These are phyloP conservation scores for Sipha maydis DNA, from an alignment of 2,888 invertebrate species.

Conservation along the genomic window DNA sequence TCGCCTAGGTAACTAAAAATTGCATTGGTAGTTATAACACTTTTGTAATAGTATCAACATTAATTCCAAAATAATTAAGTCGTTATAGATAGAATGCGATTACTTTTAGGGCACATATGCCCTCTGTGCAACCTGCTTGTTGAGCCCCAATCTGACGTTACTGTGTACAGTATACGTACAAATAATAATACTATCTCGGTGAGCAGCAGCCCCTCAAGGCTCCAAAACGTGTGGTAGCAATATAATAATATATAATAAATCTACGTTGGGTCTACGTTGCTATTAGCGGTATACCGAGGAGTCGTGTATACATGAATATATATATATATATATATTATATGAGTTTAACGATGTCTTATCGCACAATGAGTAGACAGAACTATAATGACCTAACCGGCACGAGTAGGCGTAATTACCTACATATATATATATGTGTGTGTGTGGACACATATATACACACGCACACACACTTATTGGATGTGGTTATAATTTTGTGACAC, in stretches of 20 bases:
- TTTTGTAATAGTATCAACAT: too few relatives aligned
- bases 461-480: slow-evolving; percentile 5
- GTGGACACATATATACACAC: background rate
- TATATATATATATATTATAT: background rate
- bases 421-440: background rate
- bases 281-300: background rate
- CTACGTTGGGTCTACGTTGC: background rate
- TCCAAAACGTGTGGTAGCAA: background rate
- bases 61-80: too few relatives aligned
- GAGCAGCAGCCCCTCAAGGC: background rate
- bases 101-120: too few relatives aligned
- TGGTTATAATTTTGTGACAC: slow-evolving; percentile 47
- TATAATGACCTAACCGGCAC: slow-evolving; percentile 33
- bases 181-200: too few relatives aligned
- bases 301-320: background rate
- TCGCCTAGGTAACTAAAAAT: too few relatives aligned
- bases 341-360: slow-evolving; percentile 50
- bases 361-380: slow-evolving; percentile 32
- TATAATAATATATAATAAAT: background rate
- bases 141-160: too few relatives aligned
- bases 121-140: too few relatives aligned
- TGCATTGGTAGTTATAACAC: too few relatives aligned
- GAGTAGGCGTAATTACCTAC: slow-evolving; percentile 46
- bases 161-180: too few relatives aligned
- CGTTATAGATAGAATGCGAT: too few relatives aligned